A percentile compares a stretch with the other conserved stretches of the same genome.
phyloP scores from a whole-genome alignment of 2,888 invertebrate genomes.

The Caenorhabditis afra region DNA sequence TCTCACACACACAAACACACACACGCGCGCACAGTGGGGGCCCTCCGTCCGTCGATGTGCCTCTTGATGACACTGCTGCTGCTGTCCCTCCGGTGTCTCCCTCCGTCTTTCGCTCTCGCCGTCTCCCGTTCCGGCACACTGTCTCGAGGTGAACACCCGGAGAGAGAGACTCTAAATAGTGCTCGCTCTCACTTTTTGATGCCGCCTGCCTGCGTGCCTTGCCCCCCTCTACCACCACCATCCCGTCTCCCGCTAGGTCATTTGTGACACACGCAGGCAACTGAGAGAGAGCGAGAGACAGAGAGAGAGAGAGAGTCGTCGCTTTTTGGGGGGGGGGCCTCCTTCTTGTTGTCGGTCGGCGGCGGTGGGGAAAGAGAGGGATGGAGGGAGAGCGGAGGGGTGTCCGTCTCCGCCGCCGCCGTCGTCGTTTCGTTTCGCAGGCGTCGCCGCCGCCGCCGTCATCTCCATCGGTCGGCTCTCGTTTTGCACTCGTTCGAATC shows the following conservation, averaged over 20 bases:
- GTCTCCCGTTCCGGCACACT: no score
- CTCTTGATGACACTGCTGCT: conserved; percentile 4
- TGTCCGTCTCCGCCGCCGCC: conserved; percentile 9
- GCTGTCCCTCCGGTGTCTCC: conserved; percentile 16
- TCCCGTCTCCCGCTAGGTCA: conserved; percentile 9
- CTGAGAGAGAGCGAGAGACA: background rate
- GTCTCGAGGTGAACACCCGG: no score
- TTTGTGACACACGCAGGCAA: background rate
- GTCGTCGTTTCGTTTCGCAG: conserved; percentile 19
- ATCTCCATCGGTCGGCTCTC: conserved; percentile 21
- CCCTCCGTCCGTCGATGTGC: background rate
- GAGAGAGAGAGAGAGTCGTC: background rate
- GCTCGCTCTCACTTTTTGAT: conserved; percentile 14
- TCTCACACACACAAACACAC: conserved; percentile 5
- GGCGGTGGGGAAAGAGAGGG: no score
- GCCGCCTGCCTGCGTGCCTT: background rate
- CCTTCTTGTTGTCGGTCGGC: conserved; percentile 1
- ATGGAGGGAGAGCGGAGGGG: no score
- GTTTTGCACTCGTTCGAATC: conserved; percentile 55
- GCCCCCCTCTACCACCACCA: background rate
- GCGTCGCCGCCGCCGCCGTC: no score
- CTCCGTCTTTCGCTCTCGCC: background rate
- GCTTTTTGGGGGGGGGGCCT: background rate
- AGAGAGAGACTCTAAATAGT: no score
- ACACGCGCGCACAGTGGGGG: background rate